phyloP scores from a whole-genome alignment of 2,797 vertebrate species.

The Mycteria americana region DNA sequence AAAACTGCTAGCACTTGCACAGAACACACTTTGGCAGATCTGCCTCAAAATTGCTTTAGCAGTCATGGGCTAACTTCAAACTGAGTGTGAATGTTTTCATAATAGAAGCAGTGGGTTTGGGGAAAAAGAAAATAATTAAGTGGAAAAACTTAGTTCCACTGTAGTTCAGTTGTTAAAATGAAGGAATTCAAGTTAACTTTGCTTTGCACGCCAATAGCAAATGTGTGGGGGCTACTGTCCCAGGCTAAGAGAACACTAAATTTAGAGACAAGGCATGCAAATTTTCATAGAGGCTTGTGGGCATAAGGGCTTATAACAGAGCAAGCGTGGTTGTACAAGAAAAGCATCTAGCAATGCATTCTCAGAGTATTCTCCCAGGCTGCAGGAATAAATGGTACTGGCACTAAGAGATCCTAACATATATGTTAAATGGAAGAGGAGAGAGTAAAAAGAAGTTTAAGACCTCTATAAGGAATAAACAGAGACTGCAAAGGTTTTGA shows the following conservation, averaged over 20 bases:
- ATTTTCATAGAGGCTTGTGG: not conserved
- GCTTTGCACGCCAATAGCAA: not conserved
- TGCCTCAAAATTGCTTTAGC: not conserved
- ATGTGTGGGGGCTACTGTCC: not conserved
- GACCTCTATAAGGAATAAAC: not conserved
- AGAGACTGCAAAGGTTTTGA: not conserved
- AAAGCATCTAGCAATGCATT: not conserved
- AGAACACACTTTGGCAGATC: not conserved
- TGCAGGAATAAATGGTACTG: not conserved
- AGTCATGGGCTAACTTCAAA: not conserved
- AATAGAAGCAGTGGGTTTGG: not conserved
- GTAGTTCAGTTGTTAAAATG: not conserved
- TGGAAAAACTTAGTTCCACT: not conserved
- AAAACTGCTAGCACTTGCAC: not conserved
- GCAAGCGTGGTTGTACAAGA: not conserved
- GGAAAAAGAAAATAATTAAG: not conserved
- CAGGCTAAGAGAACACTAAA: not conserved
- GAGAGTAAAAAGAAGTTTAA: not conserved
- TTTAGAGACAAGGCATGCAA: not conserved
- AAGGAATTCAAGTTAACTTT: not conserved
- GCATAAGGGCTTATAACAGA: not conserved
- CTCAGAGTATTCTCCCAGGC: not conserved
- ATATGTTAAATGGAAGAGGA: not conserved
- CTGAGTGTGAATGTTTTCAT: not conserved
- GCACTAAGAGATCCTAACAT: not conserved